Conservation (phyloP, 2,888 invertebrate genomes). For the Epirrhoe tristata region DNA sequence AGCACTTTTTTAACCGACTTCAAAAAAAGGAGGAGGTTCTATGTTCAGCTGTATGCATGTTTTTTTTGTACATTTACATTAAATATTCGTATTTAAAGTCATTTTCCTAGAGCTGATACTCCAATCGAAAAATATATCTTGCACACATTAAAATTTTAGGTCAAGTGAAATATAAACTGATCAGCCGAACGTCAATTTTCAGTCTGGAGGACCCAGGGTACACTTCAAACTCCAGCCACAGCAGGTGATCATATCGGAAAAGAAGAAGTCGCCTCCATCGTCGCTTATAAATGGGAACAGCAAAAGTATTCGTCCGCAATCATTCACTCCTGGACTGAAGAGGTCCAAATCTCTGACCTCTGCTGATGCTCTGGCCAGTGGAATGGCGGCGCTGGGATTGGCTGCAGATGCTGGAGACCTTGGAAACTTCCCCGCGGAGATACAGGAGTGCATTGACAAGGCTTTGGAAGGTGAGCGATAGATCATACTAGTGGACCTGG, state of each 20-base stretch:
- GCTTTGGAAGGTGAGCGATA: slow-evolving; percentile 87
- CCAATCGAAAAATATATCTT: neutral
- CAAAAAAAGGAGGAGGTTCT: no score
- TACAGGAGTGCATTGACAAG: slow-evolving; percentile 90
- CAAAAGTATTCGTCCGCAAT: slow-evolving; percentile 75
- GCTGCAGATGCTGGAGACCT: slow-evolving; percentile 91
- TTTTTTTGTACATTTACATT: no score
- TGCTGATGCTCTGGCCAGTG: slow-evolving; percentile 89
- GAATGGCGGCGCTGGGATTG: slow-evolving; percentile 88
- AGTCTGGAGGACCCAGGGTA: slow-evolving; percentile 81
- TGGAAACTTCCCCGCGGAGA: slow-evolving; percentile 90
- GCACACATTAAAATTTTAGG: slow-evolving; percentile 3
- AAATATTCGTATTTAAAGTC: no score
- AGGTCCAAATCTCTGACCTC: slow-evolving; percentile 93
- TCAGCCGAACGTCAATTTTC: slow-evolving; percentile 44
- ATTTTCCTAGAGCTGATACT: no score
- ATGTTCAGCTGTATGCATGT: no score
- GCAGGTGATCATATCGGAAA: slow-evolving; percentile 71
- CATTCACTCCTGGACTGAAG: slow-evolving; percentile 86
- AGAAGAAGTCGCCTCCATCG: slow-evolving; percentile 78
- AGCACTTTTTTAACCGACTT: no score
- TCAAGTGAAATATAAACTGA: neutral
- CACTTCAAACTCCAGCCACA: slow-evolving; percentile 85
- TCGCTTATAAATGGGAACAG: slow-evolving; percentile 77
- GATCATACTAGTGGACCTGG: no score